A percentile compares a stretch with the other conserved stretches of the same genome.
These are phyloP conservation scores for Ceyx cyanopectus DNA, from an alignment of 2,113 vertebrate species.

Conservation along the genomic window DNA sequence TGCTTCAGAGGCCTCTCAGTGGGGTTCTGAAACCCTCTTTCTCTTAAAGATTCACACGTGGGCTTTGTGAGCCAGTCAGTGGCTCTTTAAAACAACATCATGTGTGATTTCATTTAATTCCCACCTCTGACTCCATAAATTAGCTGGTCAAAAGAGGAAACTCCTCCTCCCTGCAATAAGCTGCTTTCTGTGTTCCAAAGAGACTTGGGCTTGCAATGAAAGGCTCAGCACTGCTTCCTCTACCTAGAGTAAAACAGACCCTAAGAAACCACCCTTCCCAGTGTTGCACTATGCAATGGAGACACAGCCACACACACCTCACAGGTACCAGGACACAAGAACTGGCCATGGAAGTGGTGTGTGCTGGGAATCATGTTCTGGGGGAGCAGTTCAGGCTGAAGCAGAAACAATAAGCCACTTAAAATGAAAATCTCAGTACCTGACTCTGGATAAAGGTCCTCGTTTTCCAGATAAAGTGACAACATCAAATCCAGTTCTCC, in stretches of 20 bases:
- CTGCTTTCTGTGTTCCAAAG: background rate
- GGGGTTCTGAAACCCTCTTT: background rate
- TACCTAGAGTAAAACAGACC: background rate
- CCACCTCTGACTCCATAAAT: background rate
- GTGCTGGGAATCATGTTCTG: background rate
- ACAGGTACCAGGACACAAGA: background rate
- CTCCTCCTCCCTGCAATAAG: background rate
- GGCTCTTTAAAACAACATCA: background rate
- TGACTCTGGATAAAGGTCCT: conserved; percentile 88
- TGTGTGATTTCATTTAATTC: background rate
- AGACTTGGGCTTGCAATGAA: background rate
- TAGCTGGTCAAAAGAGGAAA: background rate
- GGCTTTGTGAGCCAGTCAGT: background rate
- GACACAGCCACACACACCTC: background rate
- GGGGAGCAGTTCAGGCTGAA: background rate
- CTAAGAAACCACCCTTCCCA: background rate
- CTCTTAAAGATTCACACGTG: background rate
- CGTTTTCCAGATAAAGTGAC: conserved; percentile 88
- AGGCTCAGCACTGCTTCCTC: background rate
- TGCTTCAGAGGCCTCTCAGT: background rate
- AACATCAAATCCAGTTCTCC: conserved; percentile 94
- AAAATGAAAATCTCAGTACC: conserved; percentile 77
- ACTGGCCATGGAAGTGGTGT: background rate
- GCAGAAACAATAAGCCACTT: background rate
- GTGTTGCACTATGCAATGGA: background rate